Conservation (phyloP, 2,888 invertebrate genomes). For the Perdita meconis region DNA sequence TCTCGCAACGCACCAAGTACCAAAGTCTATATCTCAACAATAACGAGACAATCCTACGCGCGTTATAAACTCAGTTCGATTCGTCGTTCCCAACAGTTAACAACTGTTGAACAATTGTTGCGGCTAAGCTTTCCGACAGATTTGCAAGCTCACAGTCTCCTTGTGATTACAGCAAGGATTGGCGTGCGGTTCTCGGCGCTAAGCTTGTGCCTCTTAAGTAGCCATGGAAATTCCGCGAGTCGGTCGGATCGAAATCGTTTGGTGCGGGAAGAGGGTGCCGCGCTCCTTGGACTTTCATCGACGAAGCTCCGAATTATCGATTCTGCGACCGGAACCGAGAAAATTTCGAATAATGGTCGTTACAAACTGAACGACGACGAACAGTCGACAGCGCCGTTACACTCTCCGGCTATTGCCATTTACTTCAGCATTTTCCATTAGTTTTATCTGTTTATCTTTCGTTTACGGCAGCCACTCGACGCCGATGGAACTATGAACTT, state of each 20-base stretch:
- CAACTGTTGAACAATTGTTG: not conserved
- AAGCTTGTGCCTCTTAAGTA: conserved; percentile 42
- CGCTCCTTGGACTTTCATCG: conserved; percentile 25
- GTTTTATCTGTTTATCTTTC: conserved; percentile 55
- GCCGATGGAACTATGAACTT: conserved; percentile 22
- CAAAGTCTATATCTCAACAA: not conserved
- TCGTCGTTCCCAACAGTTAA: not conserved
- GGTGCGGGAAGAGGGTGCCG: conserved; percentile 1
- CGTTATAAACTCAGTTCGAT: not conserved
- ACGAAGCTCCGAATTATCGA: conserved; percentile 50
- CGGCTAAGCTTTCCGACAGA: not conserved
- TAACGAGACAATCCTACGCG: not conserved
- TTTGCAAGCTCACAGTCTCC: not conserved
- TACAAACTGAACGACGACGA: conserved; percentile 34
- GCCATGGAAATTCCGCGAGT: conserved; percentile 9
- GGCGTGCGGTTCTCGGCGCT: not conserved
- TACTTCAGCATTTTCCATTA: conserved; percentile 39
- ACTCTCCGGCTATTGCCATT: conserved; percentile 35
- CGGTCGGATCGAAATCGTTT: conserved; percentile 28
- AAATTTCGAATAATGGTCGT: conserved; percentile 49
- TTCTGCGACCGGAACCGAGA: conserved; percentile 21
- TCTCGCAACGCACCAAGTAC: too few species aligned
- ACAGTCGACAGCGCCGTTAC: conserved; percentile 44
- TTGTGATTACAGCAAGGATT: conserved; percentile 12
- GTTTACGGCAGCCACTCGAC: conserved; percentile 30